These are phyloP conservation scores for Macrosoma leucophasiata DNA, from an alignment of 2,888 invertebrate species.

Conservation along the genomic window DNA sequence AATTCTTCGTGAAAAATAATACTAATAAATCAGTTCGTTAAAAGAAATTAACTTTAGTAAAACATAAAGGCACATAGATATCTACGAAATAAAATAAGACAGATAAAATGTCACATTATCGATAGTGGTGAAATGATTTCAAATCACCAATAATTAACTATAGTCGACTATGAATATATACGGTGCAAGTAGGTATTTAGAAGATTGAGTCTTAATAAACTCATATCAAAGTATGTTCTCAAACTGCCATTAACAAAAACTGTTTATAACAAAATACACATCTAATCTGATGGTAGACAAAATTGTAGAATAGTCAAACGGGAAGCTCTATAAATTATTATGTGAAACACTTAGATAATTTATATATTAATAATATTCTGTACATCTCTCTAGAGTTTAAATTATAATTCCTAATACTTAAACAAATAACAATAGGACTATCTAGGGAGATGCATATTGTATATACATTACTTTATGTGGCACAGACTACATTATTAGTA, in stretches of 20 bases:
- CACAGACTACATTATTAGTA: slow-evolving; percentile 51
- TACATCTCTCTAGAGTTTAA: slow-evolving; percentile 54
- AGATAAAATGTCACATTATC: too few species aligned
- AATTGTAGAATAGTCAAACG: slow-evolving; percentile 42
- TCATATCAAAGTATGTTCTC: too few species aligned
- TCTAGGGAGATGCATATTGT: slow-evolving; percentile 60
- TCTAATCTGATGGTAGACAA: slow-evolving; percentile 44
- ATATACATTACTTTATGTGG: slow-evolving; percentile 61
- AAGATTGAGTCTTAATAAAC: too few species aligned
- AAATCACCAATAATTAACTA: too few species aligned
- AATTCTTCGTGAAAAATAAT: too few species aligned
- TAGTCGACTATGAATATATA: too few species aligned
- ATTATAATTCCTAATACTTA: slow-evolving; percentile 52
- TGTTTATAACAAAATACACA: slow-evolving; percentile 6
- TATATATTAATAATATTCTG: slow-evolving; percentile 44
- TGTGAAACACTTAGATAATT: slow-evolving; percentile 50
- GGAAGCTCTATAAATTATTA: slow-evolving; percentile 60
- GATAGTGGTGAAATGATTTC: too few species aligned
- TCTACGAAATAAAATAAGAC: too few species aligned
- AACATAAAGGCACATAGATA: too few species aligned
- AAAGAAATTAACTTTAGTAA: too few species aligned
- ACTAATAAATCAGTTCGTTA: too few species aligned
- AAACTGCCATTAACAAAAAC: slow-evolving; percentile 24
- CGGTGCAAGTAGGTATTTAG: too few species aligned
- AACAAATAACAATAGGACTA: slow-evolving; percentile 64